Conservation (phyloP, 2,888 invertebrate species). For the Xestia sexstrigata region DNA sequence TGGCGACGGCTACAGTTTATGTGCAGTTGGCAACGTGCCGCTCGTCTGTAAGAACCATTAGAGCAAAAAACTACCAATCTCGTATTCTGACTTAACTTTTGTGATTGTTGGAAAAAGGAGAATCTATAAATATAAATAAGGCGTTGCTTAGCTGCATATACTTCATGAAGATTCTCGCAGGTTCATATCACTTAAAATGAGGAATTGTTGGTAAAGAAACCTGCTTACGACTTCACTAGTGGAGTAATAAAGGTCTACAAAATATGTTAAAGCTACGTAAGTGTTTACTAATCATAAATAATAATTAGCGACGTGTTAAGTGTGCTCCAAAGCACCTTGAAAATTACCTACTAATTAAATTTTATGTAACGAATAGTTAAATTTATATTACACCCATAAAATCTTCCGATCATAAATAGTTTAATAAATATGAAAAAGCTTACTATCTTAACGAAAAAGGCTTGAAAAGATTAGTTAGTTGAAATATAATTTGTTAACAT, state of each 20-base stretch:
- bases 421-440: not conserved
- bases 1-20: too few species aligned
- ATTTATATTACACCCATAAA: conserved; percentile 16
- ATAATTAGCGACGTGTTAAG: conserved; percentile 19
- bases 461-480: not conserved
- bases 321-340: conserved; percentile 14
- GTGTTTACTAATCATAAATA: not conserved
- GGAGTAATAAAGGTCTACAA: not conserved
- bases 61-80: not conserved
- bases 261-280: not conserved
- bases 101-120: not conserved
- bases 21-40: too few species aligned
- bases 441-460: not conserved
- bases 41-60: too few species aligned
- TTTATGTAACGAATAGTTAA: conserved; percentile 15
- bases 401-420: not conserved
- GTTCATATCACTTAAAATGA: conserved; percentile 6
- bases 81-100: not conserved
- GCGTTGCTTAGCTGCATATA: not conserved
- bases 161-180: not conserved
- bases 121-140: not conserved
- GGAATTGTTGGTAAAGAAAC: not conserved
- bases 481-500: not conserved
- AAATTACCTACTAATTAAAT: conserved; percentile 7
- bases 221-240: not conserved